Base-by-base conservation (phyloP, 2,888 invertebrate species). In the Scaeva pyrastri region DNA sequence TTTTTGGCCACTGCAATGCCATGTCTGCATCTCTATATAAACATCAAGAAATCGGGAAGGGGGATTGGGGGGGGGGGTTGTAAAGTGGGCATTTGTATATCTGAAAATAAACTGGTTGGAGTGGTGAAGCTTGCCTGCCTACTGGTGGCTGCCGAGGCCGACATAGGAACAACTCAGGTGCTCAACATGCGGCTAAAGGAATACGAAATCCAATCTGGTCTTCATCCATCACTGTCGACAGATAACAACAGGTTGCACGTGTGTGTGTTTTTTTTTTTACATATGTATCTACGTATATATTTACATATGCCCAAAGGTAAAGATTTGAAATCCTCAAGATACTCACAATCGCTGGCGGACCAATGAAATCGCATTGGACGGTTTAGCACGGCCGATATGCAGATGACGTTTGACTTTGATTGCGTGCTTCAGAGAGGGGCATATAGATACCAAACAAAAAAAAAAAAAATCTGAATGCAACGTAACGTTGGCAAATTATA, bases 161-260 rank as follows among this genome's bases (percentile, higher is more conserved):
- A 48, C 26, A 23, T 52, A 45, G 31, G 7, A 60, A 48, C 62
- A 74, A 45, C 56, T 85, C 68, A 81, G 81, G 73, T 85, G 76
- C 72, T 56, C 81, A 52, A 60, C 62, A 60, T 55, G 39, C 60
- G 60, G 41, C 39, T 41, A 68, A 52, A 41, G 52, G 19, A 52
- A 56, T 62, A 62, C 41, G 60, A 76, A 81, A 76, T 85, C 55
- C 81, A 82, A 58, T 75, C 55, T 78, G 72, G 71, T 83, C 75
- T 71, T 79, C 87, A 87, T 87, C 87, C 83, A 87, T 87, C 87
- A 87, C 75, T 87, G 83, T 83, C 87, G 79, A 60, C 75, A 72
- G 87, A 87, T 87, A 79, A 82, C 77, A 78, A 86, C 77, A 86
- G 74, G 77, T 82, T 86, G 86, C 86, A 74, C 82, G 78, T 73